A percentile compares a stretch with the other conserved stretches of the same genome.
Evolutionary conservation across 2,113 vertebrate species (phyloP).

Genomic region (Esox niger): DNA sequence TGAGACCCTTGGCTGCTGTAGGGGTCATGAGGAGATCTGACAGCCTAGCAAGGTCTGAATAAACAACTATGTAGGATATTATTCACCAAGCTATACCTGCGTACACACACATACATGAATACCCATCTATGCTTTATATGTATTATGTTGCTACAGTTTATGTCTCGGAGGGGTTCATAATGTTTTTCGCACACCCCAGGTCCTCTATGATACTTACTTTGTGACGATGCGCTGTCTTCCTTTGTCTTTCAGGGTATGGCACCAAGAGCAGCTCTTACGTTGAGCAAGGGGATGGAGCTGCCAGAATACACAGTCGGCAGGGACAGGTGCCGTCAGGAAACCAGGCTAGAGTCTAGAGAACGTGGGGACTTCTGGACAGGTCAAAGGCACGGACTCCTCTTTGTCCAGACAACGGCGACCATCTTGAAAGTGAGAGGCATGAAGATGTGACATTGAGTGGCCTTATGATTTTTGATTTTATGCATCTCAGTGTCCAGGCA

Average conservation of each 20-base stretch:
- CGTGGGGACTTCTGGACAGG: conserved; percentile 44
- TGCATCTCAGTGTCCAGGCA: background rate
- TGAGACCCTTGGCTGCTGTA: conserved; percentile 55
- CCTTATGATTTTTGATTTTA: conserved; percentile 15
- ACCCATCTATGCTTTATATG: too few relatives aligned
- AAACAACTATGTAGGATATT: conserved; percentile 43
- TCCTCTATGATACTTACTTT: conserved; percentile 39
- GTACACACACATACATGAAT: too few relatives aligned
- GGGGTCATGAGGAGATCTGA: conserved; percentile 50
- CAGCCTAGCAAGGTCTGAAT: conserved; percentile 53
- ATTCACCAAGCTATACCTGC: conserved; percentile 51
- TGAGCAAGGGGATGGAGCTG: conserved; percentile 40
- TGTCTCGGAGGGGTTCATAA: too few relatives aligned
- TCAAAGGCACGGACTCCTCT: conserved; percentile 15
- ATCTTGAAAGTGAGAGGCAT: conserved; percentile 51
- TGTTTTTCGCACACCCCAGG: too few relatives aligned
- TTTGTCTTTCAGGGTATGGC: conserved; percentile 58
- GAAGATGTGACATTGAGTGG: conserved; percentile 28
- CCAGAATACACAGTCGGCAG: conserved; percentile 27
- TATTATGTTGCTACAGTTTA: too few relatives aligned
- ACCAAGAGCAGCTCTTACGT: conserved; percentile 35
- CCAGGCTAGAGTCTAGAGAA: conserved; percentile 17
- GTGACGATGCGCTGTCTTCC: conserved; percentile 39
- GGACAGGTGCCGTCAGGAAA: conserved; percentile 24
- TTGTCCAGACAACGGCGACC: conserved; percentile 13